Evolutionary conservation across 2,888 invertebrate species (phyloP).

Genomic region (Xanthia togata): DNA sequence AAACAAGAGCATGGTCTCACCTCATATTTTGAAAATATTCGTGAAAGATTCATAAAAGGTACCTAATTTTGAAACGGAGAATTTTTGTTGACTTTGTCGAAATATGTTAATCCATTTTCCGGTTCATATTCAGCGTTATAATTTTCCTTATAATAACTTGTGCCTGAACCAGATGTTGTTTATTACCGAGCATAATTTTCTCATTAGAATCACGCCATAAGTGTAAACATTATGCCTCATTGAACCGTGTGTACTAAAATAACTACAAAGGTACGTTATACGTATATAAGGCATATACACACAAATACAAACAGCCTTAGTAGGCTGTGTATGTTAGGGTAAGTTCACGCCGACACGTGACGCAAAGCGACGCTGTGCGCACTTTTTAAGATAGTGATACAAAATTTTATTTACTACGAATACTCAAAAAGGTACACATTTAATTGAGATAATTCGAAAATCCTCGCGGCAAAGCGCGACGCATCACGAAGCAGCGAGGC

Average conservation of each 20-base stretch:
- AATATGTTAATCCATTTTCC: neutral
- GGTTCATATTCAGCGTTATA: neutral
- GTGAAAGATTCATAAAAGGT: neutral
- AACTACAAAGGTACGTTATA: neutral
- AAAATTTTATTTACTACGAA: too few species aligned
- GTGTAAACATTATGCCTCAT: slow-evolving; percentile 1
- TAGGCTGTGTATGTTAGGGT: neutral
- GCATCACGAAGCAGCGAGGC: too few species aligned
- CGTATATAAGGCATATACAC: neutral
- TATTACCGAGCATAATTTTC: slow-evolving; percentile 18
- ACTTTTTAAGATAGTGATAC: too few species aligned
- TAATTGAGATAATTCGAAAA: too few species aligned
- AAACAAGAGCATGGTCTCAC: neutral
- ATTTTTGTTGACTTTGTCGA: neutral
- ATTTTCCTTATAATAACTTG: neutral
- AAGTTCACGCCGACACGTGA: too few species aligned
- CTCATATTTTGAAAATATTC: neutral
- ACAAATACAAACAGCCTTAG: neutral
- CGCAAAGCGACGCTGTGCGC: too few species aligned
- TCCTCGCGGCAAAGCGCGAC: too few species aligned
- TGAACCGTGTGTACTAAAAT: neutral
- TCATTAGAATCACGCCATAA: neutral
- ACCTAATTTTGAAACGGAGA: neutral
- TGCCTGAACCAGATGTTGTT: slow-evolving; percentile 3
- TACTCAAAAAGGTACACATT: too few species aligned